Evolutionary conservation across 64 coral and sea anemone genomes (phyloP), one percentile per base, ranked within the genome.

Genomic region (Stichodactyla helianthus): DNA sequence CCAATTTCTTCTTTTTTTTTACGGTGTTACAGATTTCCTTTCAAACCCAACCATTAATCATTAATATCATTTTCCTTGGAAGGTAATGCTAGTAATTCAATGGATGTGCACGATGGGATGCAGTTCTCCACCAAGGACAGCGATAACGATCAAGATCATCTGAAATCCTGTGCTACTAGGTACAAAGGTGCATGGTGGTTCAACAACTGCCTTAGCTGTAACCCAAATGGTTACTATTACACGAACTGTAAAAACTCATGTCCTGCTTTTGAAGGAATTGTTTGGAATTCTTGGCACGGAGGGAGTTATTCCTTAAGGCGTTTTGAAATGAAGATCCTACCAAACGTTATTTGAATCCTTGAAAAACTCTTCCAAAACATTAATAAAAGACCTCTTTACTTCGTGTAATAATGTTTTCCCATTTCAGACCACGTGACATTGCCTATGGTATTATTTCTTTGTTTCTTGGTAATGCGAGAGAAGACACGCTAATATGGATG

Each of bases 121-220:
- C 16, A 25, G 10, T 85, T 85, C 31, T 59, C 83, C 6, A 85
- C 83, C 2, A 59, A 51, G 18, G 83, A 85, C 20, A 28, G 84
- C 14, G 84, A 86, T 12, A 86, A 68, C 19, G 84, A 86, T 22
- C 0, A 16, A 51, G 10, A 44, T 52, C 3, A 10, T 6, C 0
- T 6, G 5, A 44, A 65, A 1, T 64, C 25, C 60, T 86, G 84
- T 71, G 59, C 84, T 44, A 6, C n/a, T 0, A 4, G 6, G 23
- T 23, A 50, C 54, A 71, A 5, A 20, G 84, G 84, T 13, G 84
- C 59, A 17, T 86, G 84, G 84, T 86, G 84, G 84, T 86, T 31
- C 28, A 65, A 63, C 25, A 50, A 23, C 5, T 86, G 84, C 62
- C 27, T 63, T 5, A 20, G 15, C n/a, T 67, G 25, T 64, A 55